Evolutionary conservation across 1,140 invertebrate genomes (phyloP), one percentile per base, ranked within the genome.

Genomic region (Laodelphax striatellus): DNA sequence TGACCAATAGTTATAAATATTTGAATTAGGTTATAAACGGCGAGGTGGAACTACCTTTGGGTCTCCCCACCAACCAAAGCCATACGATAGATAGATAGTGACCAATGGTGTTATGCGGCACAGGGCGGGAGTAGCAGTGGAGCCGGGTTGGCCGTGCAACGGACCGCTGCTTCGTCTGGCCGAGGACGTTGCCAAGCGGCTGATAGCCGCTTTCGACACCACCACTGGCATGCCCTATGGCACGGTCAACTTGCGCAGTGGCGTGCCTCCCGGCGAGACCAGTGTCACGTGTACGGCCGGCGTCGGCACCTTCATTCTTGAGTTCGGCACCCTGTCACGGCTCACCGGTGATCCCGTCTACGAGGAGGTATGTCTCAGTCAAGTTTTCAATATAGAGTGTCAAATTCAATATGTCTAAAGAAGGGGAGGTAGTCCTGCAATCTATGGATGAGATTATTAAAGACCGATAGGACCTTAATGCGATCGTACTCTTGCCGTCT

Each of bases 191-290:
- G 94, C 91, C 5, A 78, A 90, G 64, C 82, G 92, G 70, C 72
- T 99, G 5, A 79, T 98, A 50, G 87, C 90, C 17, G 91, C 91
- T 5, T 94, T 94, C 75, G 86, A 93, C 68, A 92, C 90, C 0
- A 83, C 82, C 13, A 92, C 91, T 21, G 95, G 96, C 1, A 99
- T 99, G 96, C 97, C 97, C 0, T 99, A 97, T 79, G 97, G 97
- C 16, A 99, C 97, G 10, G 93, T 93, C 0, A 97, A 97, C 74
- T 73, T 98, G 10, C 81, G 86, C 54, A 81, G 92, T 72, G 97
- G 97, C 4, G 91, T 99, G 2, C 96, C 97, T 4, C 80, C 82
- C 55, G 92, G 90, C 14, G 97, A 99, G 77, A 99, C 97, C 8
- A 88, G 90, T 55, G 83, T 99, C 2, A 98, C 96, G 0, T 99